A percentile compares a stretch with the other conserved stretches of the same genome.
Evolutionary conservation across 1,140 invertebrate genomes (phyloP).

Genomic region (Saccostrea glomerata): DNA sequence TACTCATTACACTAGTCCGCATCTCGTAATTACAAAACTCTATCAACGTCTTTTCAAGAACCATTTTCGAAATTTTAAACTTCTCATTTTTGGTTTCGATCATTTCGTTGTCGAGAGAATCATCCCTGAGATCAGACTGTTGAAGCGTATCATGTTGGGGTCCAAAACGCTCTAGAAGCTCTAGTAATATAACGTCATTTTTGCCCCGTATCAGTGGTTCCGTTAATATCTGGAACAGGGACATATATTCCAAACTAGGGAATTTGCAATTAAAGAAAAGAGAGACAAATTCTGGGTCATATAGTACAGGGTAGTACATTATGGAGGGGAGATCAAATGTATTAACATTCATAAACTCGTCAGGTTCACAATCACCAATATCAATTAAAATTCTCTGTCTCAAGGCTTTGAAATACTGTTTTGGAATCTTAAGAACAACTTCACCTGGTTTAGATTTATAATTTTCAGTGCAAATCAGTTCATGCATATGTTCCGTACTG

Average conservation of each 20-base stretch:
- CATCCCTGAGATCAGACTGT: neutral
- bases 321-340: neutral
- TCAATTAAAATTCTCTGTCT: neutral
- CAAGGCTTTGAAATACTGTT: neutral
- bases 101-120: too few relatives aligned
- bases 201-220: neutral
- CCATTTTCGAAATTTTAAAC: too few relatives aligned
- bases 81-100: too few relatives aligned
- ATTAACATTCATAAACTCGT: too few relatives aligned
- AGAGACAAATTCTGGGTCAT: neutral
- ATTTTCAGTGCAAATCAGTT: neutral
- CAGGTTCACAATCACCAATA: neutral
- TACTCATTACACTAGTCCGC: neutral
- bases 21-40: neutral
- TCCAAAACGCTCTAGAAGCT: neutral
- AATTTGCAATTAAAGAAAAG: neutral
- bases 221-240: too few relatives aligned
- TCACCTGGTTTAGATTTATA: neutral
- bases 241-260: neutral
- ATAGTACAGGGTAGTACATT: neutral
- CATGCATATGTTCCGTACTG: neutral
- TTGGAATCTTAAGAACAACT: neutral
- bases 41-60: too few relatives aligned
- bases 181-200: neutral
- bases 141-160: neutral